phyloP scores from a whole-genome alignment of 1,140 invertebrate species.

The Melitaea cinxia region DNA sequence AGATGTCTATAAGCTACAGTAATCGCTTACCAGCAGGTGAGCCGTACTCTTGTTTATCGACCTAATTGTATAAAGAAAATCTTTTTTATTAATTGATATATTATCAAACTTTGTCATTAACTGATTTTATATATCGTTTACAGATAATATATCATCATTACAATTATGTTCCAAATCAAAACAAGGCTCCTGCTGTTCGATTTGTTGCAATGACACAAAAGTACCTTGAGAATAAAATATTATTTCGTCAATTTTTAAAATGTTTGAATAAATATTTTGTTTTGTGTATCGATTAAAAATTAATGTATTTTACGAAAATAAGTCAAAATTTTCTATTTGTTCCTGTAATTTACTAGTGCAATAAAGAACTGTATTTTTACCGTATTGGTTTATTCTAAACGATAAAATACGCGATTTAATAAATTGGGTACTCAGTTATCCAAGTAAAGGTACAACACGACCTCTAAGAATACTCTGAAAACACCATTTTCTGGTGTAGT shows the following conservation, averaged over 20 bases:
- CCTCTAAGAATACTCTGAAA: background rate
- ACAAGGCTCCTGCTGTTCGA: conserved; percentile 50
- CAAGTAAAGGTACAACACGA: conserved; percentile 13
- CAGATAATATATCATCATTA: conserved; percentile 29
- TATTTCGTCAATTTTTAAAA: background rate
- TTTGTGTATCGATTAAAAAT: no score
- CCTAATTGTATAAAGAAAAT: no score
- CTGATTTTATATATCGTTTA: conserved; percentile 13
- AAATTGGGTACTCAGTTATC: conserved; percentile 20
- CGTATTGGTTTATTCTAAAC: conserved; percentile 11
- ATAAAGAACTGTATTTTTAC: background rate
- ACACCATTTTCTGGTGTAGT: conserved; percentile 21
- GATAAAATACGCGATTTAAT: conserved; percentile 7
- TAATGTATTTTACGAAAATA: no score
- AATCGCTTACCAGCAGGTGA: no score
- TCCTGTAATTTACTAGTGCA: background rate
- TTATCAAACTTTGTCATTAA: background rate
- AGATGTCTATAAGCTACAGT: no score
- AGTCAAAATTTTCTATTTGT: background rate
- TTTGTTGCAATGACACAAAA: conserved; percentile 44
- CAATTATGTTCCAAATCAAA: conserved; percentile 26
- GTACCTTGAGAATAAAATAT: background rate
- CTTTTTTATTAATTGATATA: no score
- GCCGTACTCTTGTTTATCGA: no score
- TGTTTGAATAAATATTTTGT: background rate